A percentile compares a stretch with the other conserved stretches of the same genome.
phyloP scores from a whole-genome alignment of 2,113 vertebrate species.

The Camelus bactrianus region DNA sequence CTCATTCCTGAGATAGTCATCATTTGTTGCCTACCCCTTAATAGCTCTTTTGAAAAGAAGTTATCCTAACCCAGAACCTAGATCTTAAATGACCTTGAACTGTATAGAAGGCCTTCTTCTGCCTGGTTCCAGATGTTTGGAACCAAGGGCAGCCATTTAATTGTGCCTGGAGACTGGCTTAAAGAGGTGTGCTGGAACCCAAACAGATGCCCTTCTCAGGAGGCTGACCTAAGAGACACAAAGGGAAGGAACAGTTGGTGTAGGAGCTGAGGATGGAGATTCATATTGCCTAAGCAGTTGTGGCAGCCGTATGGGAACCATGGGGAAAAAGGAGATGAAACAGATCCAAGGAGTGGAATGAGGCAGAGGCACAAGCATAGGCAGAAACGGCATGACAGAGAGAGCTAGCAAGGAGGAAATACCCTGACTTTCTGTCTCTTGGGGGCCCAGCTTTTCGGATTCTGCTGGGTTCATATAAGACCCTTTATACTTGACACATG shows the following conservation, averaged over 20 bases:
- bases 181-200: neutral
- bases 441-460: too few relatives aligned
- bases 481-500: neutral
- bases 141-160: neutral
- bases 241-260: neutral
- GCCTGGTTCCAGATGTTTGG: neutral
- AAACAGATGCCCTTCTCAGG: neutral
- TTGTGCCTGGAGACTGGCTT: neutral
- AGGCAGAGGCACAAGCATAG: neutral
- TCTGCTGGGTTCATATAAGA: neutral
- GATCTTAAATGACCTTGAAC: neutral
- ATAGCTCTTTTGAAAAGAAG: neutral
- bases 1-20: neutral
- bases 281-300: neutral
- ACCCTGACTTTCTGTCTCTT: neutral
- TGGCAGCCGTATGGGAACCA: neutral
- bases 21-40: neutral
- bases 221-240: neutral
- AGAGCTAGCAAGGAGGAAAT: neutral
- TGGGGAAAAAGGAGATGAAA: neutral
- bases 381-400: neutral
- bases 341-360: neutral
- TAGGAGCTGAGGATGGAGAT: neutral
- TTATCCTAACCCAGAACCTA: neutral
- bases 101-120: neutral